Base-by-base conservation (phyloP, 1,140 invertebrate genomes). In the Nymphalis io region DNA sequence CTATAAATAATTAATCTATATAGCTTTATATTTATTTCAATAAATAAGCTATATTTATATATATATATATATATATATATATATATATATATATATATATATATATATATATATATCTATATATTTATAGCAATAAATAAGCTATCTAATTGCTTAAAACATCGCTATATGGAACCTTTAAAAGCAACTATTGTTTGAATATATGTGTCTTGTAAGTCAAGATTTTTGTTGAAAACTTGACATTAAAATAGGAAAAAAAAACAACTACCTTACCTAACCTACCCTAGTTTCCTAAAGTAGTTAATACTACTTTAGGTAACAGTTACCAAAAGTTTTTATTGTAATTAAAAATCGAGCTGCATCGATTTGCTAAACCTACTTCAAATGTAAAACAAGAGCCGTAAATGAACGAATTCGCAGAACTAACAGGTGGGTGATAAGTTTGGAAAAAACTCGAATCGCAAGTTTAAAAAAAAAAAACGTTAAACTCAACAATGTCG, bases 381-480 rank as follows among this genome's bases (percentile, higher is more conserved):
- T 63, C 18, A 13, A 38, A 18, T 13, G 27, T 63, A 63, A 53
- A 51, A 63, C 46, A 63, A 51, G 18, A 68, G 60, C 11, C 66
- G 44, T 61, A 68, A 68, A 68, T 55, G 57, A 16, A 15, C 23
- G 21, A 21, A 16, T 68, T 68, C 59, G 46, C 60, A 44, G 21
- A 68, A 68, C 53, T 57, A 68, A 62, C 67, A 58, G n/a, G 46
- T 60, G 23, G 44, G 12, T 46, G 59, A n/a, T 46, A 68, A 68
- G 44, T 16, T 57, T 3, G 12, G 15, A 27, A 53, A 58, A 23
- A 33, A 23, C 39, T 18, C 2, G 10, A 38, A 68, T 15, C 42
- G 39, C 11, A 4, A 58, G 20, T 20, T 48, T 21, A 55, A 40
- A 63, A 55, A 51, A 63, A 58, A 6, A 63, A 44, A n/a, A n/a